Base-by-base conservation (phyloP, 2,888 invertebrate genomes). In the Hoplodrina ambigua region DNA sequence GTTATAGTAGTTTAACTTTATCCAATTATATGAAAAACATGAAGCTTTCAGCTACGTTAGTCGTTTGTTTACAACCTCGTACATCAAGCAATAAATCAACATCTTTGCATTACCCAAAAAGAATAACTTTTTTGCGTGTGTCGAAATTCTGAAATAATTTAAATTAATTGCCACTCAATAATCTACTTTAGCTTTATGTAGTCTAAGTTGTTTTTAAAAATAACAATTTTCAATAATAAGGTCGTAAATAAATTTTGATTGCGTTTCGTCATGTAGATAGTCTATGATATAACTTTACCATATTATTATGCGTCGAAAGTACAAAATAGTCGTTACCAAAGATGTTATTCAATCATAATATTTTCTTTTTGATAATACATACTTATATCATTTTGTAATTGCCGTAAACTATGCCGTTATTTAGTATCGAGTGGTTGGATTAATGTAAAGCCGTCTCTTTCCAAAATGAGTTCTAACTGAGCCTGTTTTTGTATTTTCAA, bases 301-400 rank as follows among this genome's bases (percentile, higher is more conserved):
- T 70, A n/a, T n/a, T n/a, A n/a, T n/a, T n/a, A 70, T 25, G 49
- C 63, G 57, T 80, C 49, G 30, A 75, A 87, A 90, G 90, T 91
- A 90, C 90, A 91, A 91, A 90, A 78, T 81, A 63, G 78, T 84
- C 72, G 84, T 89, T 89, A 90, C 90, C 90, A 90, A 89, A 88
- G 88, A 88, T 57, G 52, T 81, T 69, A 74, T 58, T 59, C 49
- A 59, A 73, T 69, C 66, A 81, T 80, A 82, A 85, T 69, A 73
- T 75, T 78, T 58, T 63, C 62, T 58, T 61, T 58, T 69, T 53
- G 81, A 81, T 55, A 69, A 80, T 60, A 37, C 33, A 80, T 60
- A 37, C 33, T 6, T 73, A 6, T 71, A 25, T 53, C 15, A 13
- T 41, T 60, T 62, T 62, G 33, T 58, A 53, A 37, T 54, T 17